A percentile compares a stretch with the other conserved stretches of the same genome.
These are phyloP conservation scores for Lepidocyrtoides sp. DNA, from an alignment of 2,888 invertebrate genomes.

Conservation along the genomic window DNA sequence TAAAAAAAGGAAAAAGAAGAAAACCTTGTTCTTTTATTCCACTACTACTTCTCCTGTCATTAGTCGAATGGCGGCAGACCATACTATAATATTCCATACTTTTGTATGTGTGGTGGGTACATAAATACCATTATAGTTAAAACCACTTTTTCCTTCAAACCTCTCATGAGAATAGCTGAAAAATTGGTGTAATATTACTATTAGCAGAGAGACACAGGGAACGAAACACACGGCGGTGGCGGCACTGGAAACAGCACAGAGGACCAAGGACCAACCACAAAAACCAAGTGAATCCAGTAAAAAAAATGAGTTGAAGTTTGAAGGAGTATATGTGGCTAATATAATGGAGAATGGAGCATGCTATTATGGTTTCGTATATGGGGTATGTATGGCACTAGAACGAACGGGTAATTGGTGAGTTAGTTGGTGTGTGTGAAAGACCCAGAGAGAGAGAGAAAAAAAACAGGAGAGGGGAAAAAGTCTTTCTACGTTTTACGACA, in stretches of 20 bases:
- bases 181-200: slow-evolving; percentile 43
- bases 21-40: background rate
- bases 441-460: background rate
- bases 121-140: slow-evolving; percentile 9
- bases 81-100: background rate
- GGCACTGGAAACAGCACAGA: too few relatives aligned
- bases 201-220: background rate
- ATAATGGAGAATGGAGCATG: background rate
- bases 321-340: background rate
- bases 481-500: background rate
- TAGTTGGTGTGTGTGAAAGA: background rate
- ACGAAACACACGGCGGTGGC: background rate
- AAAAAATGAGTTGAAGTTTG: background rate
- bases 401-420: slow-evolving; percentile 23
- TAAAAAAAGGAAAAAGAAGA: background rate
- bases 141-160: slow-evolving; percentile 34
- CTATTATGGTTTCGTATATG: background rate
- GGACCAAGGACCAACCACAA: slow-evolving; percentile 12
- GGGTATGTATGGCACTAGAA: background rate
- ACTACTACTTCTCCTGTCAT: slow-evolving; percentile 25
- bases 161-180: slow-evolving; percentile 33
- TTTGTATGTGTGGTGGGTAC: background rate
- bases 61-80: background rate
- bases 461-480: too few relatives aligned
- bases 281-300: background rate